Base-by-base conservation (phyloP, 2,113 vertebrate species). In the Chaetodon auriga region DNA sequence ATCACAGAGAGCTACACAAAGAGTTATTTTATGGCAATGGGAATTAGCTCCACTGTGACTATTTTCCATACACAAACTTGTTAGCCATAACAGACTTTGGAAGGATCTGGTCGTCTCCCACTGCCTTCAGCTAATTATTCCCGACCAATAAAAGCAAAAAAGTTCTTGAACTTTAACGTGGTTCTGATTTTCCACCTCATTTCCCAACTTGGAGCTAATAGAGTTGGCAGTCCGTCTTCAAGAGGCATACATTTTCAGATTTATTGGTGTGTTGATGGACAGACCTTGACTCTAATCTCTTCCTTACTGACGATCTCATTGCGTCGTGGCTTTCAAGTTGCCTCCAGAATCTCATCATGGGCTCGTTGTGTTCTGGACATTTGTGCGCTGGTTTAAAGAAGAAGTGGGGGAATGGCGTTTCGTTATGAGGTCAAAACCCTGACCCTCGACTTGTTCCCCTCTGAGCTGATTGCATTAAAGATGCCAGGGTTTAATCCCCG, bases 161-260 rank as follows among this genome's bases (percentile, higher is more conserved):
- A 21, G 1, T 51, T 84, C 49, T 72, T 72, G 0, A 7, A 79
- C 38, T 78, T 53, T 19, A 63, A 38, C 63, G 38, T 90, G 87
- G 73, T 86, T 91, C 57, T 85, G 75, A 92, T 94, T 93, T 92
- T 92, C 91, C 90, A 87, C 54, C 79, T 90, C 86, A 89, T 92
- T 93, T 87, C 80, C 54, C 38, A 41, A 45, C 54, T 61, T 80
- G 60, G 63, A 87, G 55, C 78, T 73, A 49, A 70, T 58, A 19
- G 71, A 72, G 60, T 63, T 66, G 73, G 86, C 69, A 68, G 75
- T 75, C 46, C 54, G 64, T 80, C 79, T 76, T 85, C 18, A 69
- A 79, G 61, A 81, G 68, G 74, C 85, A 63, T 60, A 66, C 41
- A 45, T 64, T 68, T 68, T 81, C 23, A 77, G 89, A 89, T 92